These are phyloP conservation scores for Tetranychus truncatus DNA, from an alignment of 2,888 invertebrate genomes.

Conservation along the genomic window DNA sequence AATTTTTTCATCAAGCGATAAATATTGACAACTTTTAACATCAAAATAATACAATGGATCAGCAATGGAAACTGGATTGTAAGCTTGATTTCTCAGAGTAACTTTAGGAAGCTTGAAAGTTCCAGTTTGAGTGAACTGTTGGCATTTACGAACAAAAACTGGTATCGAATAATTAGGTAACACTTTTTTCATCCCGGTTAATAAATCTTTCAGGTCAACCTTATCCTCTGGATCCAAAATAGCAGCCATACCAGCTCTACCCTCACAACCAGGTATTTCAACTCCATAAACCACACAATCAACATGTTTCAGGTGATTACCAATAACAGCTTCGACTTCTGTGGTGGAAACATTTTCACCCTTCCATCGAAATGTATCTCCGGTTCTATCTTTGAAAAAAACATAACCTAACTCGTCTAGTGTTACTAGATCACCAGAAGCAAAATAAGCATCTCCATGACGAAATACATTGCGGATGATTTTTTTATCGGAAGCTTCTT, in stretches of 20 bases:
- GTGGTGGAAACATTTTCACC: conserved; percentile 94
- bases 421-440: conserved; percentile 60
- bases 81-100: conserved; percentile 65
- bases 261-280: conserved; percentile 44
- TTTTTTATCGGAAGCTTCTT: conserved; percentile 76
- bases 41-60: conserved; percentile 26
- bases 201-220: conserved; percentile 29
- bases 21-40: conserved; percentile 10
- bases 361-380: conserved; percentile 63
- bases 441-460: conserved; percentile 75
- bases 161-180: conserved; percentile 39
- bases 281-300: conserved; percentile 68
- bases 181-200: conserved; percentile 29
- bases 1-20: conserved; percentile 2
- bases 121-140: conserved; percentile 39
- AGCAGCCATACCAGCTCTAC: conserved; percentile 41
- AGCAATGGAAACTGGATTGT: conserved; percentile 38
- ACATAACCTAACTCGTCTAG: conserved; percentile 81
- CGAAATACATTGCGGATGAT: conserved; percentile 65
- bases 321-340: conserved; percentile 70
- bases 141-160: conserved; percentile 37
- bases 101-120: conserved; percentile 86
- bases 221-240: conserved; percentile 31
- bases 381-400: conserved; percentile 83
- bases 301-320: conserved; percentile 32